Conservation (phyloP, 2,797 vertebrate genomes). For the Prionace glauca region DNA sequence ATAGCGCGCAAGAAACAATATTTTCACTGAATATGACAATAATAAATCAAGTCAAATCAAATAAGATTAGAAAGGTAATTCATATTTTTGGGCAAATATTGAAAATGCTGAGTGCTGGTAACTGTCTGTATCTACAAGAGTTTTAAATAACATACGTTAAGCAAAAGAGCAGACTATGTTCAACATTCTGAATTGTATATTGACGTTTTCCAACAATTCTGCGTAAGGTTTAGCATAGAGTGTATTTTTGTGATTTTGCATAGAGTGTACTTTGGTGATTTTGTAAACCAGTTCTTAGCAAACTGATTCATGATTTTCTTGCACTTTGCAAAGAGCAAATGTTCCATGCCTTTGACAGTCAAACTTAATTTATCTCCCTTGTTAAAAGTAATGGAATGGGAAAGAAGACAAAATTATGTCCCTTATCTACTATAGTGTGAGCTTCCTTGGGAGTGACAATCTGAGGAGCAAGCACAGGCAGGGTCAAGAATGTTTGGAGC, state of each 20-base stretch:
- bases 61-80: not conserved
- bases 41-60: too few relatives aligned
- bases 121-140: not conserved
- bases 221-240: too few relatives aligned
- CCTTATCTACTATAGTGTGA: not conserved
- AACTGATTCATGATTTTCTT: not conserved
- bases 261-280: not conserved
- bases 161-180: not conserved
- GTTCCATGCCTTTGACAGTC: not conserved
- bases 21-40: too few relatives aligned
- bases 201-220: not conserved
- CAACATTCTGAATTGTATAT: not conserved
- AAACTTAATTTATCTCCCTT: not conserved
- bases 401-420: not conserved
- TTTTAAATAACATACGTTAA: not conserved
- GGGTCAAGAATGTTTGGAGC: not conserved
- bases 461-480: not conserved
- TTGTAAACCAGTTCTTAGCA: conserved; percentile 1
- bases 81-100: not conserved
- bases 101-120: not conserved
- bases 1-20: too few relatives aligned
- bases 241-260: not conserved
- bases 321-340: not conserved
- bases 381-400: not conserved
- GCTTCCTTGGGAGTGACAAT: not conserved